A percentile compares a stretch with the other conserved stretches of the same genome.
Conservation (phyloP, 2,888 invertebrate species). For the Drosophila atripex region DNA sequence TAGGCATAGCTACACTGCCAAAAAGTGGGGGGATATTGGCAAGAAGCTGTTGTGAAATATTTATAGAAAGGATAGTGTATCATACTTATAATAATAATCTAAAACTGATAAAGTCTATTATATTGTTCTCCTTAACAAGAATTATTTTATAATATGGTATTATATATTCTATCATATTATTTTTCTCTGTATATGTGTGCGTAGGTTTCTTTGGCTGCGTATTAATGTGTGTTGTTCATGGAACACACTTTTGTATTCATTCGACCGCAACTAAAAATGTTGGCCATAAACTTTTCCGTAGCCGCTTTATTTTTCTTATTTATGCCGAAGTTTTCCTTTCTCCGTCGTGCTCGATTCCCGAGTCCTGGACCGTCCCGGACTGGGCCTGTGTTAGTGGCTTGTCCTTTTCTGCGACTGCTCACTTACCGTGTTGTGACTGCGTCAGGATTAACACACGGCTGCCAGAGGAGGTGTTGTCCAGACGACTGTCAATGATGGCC, state of each 20-base stretch:
- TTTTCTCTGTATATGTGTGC: conserved; percentile 1
- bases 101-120: too few species aligned
- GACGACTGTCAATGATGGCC: conserved; percentile 60
- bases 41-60: too few species aligned
- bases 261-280: conserved; percentile 80
- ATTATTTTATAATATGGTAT: too few species aligned
- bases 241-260: conserved; percentile 77
- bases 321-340: conserved; percentile 62
- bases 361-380: not conserved
- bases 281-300: conserved; percentile 69
- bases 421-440: conserved; percentile 26
- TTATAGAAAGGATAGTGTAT: too few species aligned
- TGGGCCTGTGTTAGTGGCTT: conserved; percentile 3
- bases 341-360: conserved; percentile 14
- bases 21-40: not conserved
- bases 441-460: conserved; percentile 69
- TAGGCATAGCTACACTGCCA: not conserved
- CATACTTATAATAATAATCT: too few species aligned
- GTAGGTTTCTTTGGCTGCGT: conserved; percentile 26
- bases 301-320: conserved; percentile 64
- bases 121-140: too few species aligned
- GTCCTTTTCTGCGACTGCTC: conserved; percentile 34
- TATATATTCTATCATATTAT: not conserved
- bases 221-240: conserved; percentile 66
- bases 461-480: conserved; percentile 60